phyloP scores from a whole-genome alignment of 2,113 vertebrate genomes.

The Paramormyrops kingsleyae region DNA sequence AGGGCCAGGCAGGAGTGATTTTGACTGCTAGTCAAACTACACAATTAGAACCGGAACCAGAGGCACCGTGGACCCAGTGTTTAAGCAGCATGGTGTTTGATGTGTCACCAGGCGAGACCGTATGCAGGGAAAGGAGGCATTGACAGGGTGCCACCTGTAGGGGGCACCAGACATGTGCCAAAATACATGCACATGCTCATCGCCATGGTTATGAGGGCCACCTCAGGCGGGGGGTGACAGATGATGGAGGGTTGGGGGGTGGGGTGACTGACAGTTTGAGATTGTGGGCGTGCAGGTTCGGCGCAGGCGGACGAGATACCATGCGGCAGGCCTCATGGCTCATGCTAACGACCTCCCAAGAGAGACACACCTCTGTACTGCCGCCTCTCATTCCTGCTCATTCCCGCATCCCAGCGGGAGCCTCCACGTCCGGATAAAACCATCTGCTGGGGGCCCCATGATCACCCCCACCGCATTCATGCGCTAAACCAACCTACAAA shows the following conservation, averaged over 20 bases:
- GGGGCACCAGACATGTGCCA: neutral
- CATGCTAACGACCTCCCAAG: conserved; percentile 33
- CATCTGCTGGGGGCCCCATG: neutral
- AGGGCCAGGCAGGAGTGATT: neutral
- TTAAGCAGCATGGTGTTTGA: no score
- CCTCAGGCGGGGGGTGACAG: neutral
- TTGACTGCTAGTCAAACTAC: neutral
- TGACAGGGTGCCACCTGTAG: neutral
- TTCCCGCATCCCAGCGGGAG: no score
- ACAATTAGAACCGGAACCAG: no score
- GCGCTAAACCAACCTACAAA: neutral
- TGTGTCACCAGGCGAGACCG: neutral
- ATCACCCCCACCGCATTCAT: neutral
- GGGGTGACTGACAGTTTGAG: neutral
- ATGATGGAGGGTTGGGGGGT: neutral
- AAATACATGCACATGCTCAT: neutral
- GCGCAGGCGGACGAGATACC: neutral
- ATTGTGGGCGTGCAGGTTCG: neutral
- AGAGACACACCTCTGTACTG: conserved; percentile 29
- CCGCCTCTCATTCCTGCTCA: neutral
- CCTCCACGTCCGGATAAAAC: no score
- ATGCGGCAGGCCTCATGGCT: neutral
- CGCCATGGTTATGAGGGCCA: neutral
- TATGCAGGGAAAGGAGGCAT: neutral
- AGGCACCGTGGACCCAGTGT: no score